Conservation (phyloP, 2,113 vertebrate genomes). For the Brachypodius melanocephalos region DNA sequence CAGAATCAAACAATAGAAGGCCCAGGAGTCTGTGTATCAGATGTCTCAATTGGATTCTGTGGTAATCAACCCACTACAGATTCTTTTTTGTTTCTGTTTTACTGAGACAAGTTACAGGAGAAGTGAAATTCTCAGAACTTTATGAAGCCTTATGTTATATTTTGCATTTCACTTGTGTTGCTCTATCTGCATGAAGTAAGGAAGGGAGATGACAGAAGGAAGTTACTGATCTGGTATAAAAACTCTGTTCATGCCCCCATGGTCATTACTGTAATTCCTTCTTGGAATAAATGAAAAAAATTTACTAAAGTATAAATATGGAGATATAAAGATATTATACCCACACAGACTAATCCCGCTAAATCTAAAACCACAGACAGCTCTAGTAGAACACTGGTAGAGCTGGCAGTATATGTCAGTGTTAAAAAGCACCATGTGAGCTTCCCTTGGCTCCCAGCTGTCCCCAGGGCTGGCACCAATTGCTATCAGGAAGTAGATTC, state of each 20-base stretch:
- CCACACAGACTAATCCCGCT: background rate
- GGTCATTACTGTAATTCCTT: background rate
- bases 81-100: background rate
- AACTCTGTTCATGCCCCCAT: background rate
- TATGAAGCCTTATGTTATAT: background rate
- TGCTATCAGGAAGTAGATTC: background rate
- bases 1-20: background rate
- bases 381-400: background rate
- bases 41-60: background rate
- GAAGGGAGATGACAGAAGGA: background rate
- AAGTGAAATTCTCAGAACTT: background rate
- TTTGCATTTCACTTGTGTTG: background rate
- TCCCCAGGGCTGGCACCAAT: background rate
- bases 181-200: background rate
- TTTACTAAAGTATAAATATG: background rate
- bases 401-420: accelerated
- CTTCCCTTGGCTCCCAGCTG: background rate
- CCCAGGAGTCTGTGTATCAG: background rate
- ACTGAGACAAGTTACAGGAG: background rate
- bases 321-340: background rate
- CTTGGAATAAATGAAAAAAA: background rate
- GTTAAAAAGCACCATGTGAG: background rate
- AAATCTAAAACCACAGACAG: background rate
- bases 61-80: background rate
- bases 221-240: background rate